A percentile compares a stretch with the other conserved stretches of the same genome.
Evolutionary conservation across 2,797 vertebrate species (phyloP).

Genomic region (Hydrolagus colliei): DNA sequence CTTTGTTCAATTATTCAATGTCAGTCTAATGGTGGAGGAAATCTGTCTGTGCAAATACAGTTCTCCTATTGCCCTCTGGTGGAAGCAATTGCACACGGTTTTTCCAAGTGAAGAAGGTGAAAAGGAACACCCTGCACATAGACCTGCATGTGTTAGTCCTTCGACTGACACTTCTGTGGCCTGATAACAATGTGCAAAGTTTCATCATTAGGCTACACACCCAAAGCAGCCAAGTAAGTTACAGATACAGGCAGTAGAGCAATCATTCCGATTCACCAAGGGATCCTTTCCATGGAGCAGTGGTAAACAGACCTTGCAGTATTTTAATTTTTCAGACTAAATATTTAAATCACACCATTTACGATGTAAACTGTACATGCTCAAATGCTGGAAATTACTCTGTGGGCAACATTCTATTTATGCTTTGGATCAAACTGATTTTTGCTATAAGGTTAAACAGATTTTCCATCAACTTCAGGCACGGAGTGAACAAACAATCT

Average conservation of each 20-base stretch:
- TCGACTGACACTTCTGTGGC: not conserved
- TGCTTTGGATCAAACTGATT: not conserved
- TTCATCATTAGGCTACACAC: not conserved
- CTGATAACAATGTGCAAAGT: not conserved
- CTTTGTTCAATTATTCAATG: not conserved
- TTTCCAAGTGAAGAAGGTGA: not conserved
- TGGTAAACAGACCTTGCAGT: not conserved
- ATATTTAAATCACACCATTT: not conserved
- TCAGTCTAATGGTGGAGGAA: not conserved
- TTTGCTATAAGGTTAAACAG: not conserved
- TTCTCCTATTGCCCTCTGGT: not conserved
- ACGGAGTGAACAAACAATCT: too few relatives aligned
- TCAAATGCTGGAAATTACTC: not conserved
- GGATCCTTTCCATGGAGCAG: not conserved
- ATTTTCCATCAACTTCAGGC: too few relatives aligned
- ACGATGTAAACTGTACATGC: not conserved
- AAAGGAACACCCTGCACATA: not conserved
- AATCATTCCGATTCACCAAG: not conserved
- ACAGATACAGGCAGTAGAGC: not conserved
- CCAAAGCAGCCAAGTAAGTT: not conserved
- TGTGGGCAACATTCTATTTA: not conserved
- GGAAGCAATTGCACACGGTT: not conserved
- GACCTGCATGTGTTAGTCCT: too few relatives aligned
- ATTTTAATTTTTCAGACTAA: constrained; percentile 2
- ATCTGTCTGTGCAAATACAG: not conserved